These are phyloP conservation scores for Rambutsinella grinnellia DNA, from an alignment of 2,888 invertebrate species.

Conservation along the genomic window DNA sequence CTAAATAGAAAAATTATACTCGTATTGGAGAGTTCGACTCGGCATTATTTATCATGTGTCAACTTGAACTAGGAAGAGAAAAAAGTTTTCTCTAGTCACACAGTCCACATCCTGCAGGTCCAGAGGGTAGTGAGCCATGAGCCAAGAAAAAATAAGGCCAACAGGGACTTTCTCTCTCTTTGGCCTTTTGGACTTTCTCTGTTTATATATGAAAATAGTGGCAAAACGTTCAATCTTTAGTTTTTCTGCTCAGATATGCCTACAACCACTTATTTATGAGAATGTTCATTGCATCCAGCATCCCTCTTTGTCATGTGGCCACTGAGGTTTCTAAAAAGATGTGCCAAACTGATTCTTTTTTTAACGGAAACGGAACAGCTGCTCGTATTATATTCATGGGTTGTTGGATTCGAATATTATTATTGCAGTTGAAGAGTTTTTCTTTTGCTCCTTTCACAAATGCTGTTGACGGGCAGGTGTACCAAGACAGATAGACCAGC, in stretches of 20 bases:
- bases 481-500: constrained; percentile 1
- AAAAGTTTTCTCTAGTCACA: constrained; percentile 33
- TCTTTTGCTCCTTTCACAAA: not conserved
- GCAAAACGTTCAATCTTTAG: no score
- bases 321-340: constrained; percentile 29
- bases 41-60: constrained; percentile 49
- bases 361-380: constrained; percentile 21
- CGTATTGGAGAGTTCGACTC: constrained; percentile 7
- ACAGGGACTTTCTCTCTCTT: no score
- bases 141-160: constrained; percentile 27
- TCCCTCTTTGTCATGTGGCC: constrained; percentile 39
- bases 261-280: constrained; percentile 48
- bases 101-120: constrained; percentile 10
- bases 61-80: constrained; percentile 42
- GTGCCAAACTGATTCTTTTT: not conserved
- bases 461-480: not conserved
- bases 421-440: constrained; percentile 19
- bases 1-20: constrained; percentile 7
- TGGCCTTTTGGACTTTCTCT: no score
- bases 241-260: no score
- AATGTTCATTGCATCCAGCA: constrained; percentile 50
- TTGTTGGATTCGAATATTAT: constrained; percentile 23
- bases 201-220: no score
- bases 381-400: constrained; percentile 24
- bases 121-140: constrained; percentile 12